These are phyloP conservation scores for Panzeria rudis DNA, from an alignment of 2,888 invertebrate genomes.

Conservation along the genomic window DNA sequence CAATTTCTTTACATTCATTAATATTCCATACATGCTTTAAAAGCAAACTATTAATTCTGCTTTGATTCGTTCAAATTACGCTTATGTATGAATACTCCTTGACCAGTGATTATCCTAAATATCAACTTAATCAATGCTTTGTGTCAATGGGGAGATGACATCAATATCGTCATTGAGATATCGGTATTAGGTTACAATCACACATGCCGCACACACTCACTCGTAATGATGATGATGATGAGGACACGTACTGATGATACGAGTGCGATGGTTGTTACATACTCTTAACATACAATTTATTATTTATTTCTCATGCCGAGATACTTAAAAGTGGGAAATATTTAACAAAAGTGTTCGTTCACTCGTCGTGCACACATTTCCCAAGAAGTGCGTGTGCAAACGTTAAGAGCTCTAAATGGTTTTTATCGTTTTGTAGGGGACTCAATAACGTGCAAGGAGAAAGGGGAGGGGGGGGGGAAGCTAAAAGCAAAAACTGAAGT, in stretches of 20 bases:
- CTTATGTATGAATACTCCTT: background rate
- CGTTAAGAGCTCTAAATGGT: background rate
- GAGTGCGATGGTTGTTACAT: conserved; percentile 2
- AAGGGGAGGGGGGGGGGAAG: background rate
- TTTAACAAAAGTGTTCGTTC: conserved; percentile 29
- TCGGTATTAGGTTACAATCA: conserved; percentile 38
- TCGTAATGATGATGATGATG: background rate
- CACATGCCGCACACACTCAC: conserved; percentile 6
- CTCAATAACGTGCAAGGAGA: background rate
- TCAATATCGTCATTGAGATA: conserved; percentile 28
- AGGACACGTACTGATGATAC: background rate
- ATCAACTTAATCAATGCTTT: conserved; percentile 30
- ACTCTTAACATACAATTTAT: conserved; percentile 4
- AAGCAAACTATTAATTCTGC: background rate
- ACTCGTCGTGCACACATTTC: background rate
- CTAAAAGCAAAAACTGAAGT: conserved; percentile 1
- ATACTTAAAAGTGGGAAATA: conserved; percentile 45
- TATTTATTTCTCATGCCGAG: conserved; percentile 26
- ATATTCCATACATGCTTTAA: background rate
- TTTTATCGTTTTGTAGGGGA: background rate
- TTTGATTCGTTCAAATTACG: background rate
- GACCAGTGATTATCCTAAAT: conserved; percentile 24
- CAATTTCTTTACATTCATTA: background rate
- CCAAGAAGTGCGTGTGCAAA: conserved; percentile 24
- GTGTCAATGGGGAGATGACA: conserved; percentile 27